phyloP scores from a whole-genome alignment of 2,797 vertebrate species.

The Acrocephalus scirpaceus region DNA sequence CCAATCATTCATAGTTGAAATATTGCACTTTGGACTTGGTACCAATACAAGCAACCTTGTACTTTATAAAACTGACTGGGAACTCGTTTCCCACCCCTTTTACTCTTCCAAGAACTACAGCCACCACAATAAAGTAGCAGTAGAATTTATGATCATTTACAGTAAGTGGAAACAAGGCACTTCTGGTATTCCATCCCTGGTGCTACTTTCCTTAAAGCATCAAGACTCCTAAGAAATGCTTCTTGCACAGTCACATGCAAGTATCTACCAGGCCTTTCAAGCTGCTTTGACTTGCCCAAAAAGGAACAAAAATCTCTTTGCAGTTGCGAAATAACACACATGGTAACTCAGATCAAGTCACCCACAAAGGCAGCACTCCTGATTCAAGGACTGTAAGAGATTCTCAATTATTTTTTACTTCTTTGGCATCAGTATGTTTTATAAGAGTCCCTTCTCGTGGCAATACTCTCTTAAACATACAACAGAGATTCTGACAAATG shows the following conservation, averaged over 20 bases:
- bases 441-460: not conserved
- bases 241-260: not conserved
- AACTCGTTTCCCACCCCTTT: conserved; percentile 7
- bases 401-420: not conserved
- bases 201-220: conserved; percentile 8
- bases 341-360: not conserved
- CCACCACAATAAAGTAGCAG: conserved; percentile 56
- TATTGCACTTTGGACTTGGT: conserved; percentile 43
- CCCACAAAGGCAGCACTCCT: not conserved
- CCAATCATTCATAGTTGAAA: conserved; percentile 58
- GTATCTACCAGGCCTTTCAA: not conserved
- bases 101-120: conserved; percentile 53
- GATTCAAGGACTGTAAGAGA: not conserved
- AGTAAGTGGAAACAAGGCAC: conserved; percentile 35
- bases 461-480: not conserved
- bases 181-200: conserved; percentile 27
- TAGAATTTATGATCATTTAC: conserved; percentile 62
- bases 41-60: conserved; percentile 60
- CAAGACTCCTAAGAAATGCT: not conserved
- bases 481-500: conserved; percentile 5
- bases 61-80: conserved; percentile 48
- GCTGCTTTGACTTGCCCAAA: not conserved
- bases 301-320: not conserved
- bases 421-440: not conserved
- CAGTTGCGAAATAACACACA: not conserved